Base-by-base conservation (phyloP, 1,140 invertebrate species). In the Piezodorus guildinii region DNA sequence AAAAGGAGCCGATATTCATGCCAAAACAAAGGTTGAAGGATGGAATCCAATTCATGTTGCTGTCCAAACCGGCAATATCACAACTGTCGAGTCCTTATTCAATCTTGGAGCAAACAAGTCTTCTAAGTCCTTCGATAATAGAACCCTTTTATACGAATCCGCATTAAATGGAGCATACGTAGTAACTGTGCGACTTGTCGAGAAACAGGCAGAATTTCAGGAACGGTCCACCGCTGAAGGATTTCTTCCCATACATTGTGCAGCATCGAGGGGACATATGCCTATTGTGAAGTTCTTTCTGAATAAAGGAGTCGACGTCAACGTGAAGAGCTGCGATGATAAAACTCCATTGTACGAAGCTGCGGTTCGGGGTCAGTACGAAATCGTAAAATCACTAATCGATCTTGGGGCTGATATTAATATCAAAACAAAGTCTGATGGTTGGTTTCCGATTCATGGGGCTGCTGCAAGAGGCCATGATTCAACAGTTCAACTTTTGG, bases 391-490 rank as follows among this genome's bases (percentile, higher is more conserved):
- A 23, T 62, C 72, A 34, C 69, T 80, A 23, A 27, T 78, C 4
- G 64, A 72, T 12, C 82, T 85, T 65, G 86, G 87, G 62, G 90
- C 90, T 10, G 77, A 88, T 69, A 17, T 60, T n/a, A 60, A 60
- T 60, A 1, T 8, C 69, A 80, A 83, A 70, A 87, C 87, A 2
- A 75, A 85, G n/a, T 90, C 86, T 72, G 91, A 91, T 2, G 88
- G 88, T 3, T 58, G 21, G 16, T 94, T 92, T 3, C 91, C 92
- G 12, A 75, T 95, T 39, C 91, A 96, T 76, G 94, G 94, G 75
- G 90, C 92, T 45, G 86, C 91, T 0, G 90, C 94, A 74, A 88
- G 85, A 43, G 25, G 54, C 10, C 27, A 58, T 27, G 54, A n/a
- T 1, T 58, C 54, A 12, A 58, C 21, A 5, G 54, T 58, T 5